Evolutionary conservation across 2,888 invertebrate species (phyloP).

Genomic region (Mermis nigrescens): DNA sequence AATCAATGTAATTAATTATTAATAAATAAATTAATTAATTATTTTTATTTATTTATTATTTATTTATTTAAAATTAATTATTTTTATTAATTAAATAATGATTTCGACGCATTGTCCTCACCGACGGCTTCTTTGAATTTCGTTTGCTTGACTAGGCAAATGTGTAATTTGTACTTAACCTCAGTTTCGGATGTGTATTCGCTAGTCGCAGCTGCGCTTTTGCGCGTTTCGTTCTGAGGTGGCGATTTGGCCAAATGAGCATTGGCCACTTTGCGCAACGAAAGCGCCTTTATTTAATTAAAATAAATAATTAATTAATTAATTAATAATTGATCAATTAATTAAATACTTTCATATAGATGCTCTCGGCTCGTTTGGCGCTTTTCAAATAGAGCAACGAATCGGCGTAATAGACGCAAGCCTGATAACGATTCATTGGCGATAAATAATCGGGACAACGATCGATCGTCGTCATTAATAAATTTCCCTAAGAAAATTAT

Average conservation of each 20-base stretch:
- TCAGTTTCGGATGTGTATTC: conserved; percentile 9
- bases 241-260: too few relatives aligned
- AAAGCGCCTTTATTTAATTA: too few relatives aligned
- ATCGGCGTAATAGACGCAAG: conserved; percentile 5
- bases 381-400: background rate
- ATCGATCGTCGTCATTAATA: background rate
- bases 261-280: background rate
- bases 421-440: conserved; percentile 3
- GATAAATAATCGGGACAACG: background rate
- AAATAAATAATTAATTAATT: too few relatives aligned
- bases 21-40: too few relatives aligned
- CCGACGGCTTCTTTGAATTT: conserved; percentile 11
- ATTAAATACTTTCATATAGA: conserved; percentile 6
- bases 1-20: too few relatives aligned
- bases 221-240: too few relatives aligned
- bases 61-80: too few relatives aligned
- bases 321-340: background rate
- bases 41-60: too few relatives aligned
- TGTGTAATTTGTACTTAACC: conserved; percentile 3
- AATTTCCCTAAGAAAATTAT: background rate
- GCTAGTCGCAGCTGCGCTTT: too few relatives aligned
- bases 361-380: background rate
- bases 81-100: too few relatives aligned
- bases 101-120: too few relatives aligned
- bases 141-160: conserved; percentile 3